Conservation (phyloP, 1,140 invertebrate genomes). For the Charaxes varanes region DNA sequence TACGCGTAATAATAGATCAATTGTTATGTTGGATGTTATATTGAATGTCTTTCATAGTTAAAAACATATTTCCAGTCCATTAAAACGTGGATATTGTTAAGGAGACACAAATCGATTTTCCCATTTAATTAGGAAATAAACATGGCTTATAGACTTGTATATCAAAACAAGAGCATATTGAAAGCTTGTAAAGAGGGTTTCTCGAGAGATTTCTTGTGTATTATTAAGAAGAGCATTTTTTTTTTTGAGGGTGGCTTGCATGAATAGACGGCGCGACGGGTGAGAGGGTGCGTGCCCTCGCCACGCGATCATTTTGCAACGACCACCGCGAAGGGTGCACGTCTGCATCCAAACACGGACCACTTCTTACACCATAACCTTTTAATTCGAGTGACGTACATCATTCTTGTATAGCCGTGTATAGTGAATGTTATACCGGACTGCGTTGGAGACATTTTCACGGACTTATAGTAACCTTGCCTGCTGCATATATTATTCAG, state of each 20-base stretch:
- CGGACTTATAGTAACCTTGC: constrained; percentile 51
- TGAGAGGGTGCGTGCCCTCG: constrained; percentile 34
- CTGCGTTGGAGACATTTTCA: constrained; percentile 29
- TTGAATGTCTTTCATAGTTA: too few species aligned
- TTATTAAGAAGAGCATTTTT: too few species aligned
- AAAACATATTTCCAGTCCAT: too few species aligned
- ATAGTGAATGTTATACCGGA: constrained; percentile 28
- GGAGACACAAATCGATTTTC: too few species aligned
- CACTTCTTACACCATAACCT: constrained; percentile 48
- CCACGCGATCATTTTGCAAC: constrained; percentile 61
- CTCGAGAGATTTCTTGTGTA: too few species aligned
- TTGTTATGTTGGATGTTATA: too few species aligned
- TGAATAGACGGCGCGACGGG: constrained; percentile 17
- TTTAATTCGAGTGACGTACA: constrained; percentile 61
- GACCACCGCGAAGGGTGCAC: constrained; percentile 43
- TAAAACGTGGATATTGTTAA: too few species aligned
- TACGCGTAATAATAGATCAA: too few species aligned
- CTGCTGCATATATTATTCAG: constrained; percentile 70
- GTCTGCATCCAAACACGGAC: constrained; percentile 30
- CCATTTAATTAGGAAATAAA: too few species aligned
- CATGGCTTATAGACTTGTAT: too few species aligned
- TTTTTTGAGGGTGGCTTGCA: constrained; percentile 14
- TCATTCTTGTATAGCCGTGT: constrained; percentile 30
- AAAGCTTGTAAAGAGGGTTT: too few species aligned
- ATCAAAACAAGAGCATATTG: too few species aligned